Conservation (phyloP, 2,797 vertebrate genomes). For the Centroberyx gerrardi region DNA sequence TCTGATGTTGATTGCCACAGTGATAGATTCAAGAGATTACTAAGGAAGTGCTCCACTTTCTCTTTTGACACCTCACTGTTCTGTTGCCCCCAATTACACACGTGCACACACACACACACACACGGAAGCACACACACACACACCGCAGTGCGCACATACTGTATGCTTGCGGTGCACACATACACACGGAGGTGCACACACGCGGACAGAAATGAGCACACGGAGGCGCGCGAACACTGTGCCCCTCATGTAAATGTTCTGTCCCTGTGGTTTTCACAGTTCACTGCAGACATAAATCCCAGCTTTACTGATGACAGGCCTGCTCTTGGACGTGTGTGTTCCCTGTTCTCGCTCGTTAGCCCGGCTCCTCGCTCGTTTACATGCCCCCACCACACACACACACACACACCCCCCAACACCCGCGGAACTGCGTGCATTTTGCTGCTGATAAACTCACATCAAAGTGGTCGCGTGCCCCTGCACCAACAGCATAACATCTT, state of each 20-base stretch:
- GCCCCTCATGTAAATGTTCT: conserved; percentile 56
- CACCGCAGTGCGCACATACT: neutral
- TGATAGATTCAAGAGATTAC: conserved; percentile 63
- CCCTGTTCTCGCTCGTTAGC: conserved; percentile 45
- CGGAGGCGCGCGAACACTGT: neutral
- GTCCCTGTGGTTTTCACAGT: conserved; percentile 62
- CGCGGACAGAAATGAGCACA: conserved; percentile 2
- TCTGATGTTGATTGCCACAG: conserved; percentile 53
- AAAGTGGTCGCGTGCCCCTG: conserved; percentile 57
- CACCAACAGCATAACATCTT: conserved; percentile 44
- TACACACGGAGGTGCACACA: neutral
- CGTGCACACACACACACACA: neutral
- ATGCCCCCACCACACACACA: neutral
- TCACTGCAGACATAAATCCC: conserved; percentile 66
- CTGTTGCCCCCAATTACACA: conserved; percentile 46
- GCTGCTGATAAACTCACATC: conserved; percentile 65
- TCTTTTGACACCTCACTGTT: conserved; percentile 42
- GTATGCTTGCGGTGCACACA: neutral
- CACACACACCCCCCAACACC: conserved; percentile 36
- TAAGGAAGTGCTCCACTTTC: conserved; percentile 27
- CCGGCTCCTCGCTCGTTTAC: conserved; percentile 50
- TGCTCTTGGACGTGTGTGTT: conserved; percentile 33
- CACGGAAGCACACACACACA: neutral
- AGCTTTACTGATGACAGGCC: conserved; percentile 60
- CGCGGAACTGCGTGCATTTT: conserved; percentile 54